Base-by-base conservation (phyloP, 2,113 vertebrate genomes). In the Marmota flaviventris region DNA sequence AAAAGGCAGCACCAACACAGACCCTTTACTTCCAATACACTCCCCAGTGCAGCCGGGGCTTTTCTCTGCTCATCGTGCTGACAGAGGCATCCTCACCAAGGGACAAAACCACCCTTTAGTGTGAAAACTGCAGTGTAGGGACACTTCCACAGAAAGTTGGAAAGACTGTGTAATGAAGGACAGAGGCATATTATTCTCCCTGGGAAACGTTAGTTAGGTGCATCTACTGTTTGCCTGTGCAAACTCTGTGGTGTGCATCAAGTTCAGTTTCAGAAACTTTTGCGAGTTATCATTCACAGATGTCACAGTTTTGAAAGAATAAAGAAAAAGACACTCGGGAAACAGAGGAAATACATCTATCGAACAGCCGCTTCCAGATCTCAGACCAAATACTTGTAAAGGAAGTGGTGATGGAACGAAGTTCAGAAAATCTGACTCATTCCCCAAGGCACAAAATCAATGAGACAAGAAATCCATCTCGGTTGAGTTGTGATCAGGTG, bases 211-310 rank as follows among this genome's bases (percentile, higher is more conserved):
- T 51, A 72, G 53, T 72, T 67, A 92, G 5, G 17, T 53, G 67
- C 78, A 84, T 20, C 45, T 13, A 24, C 53, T 8, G 42, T 10
- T 69, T 69, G 11, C 53, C 58, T 69, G 29, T 48, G 12, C 14
- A 61, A 77, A 92, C 56, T 77, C 9, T 39, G n/a, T n/a, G 24
- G 14, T 22, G 63, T 29, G 10, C 20, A 45, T 85, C 77, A 45
- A 87, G 53, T 67, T 96, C 70, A 90, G 18, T 89, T 94, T 85
- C 93, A 93, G 72, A 88, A 81, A 92, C 37, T 39, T 37, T 42
- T 92, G 29, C 72, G n/a, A 42, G 32, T 84, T 76, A 82, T 95
- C 58, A 90, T 69, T 90, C 76, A 88, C 12, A 58, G 85, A 79
- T 86, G 76, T 67, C 58, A 72, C 58, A 90, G 72, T 27, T 16